phyloP scores from a whole-genome alignment of 2,888 invertebrate species.

The Beris chalybata region DNA sequence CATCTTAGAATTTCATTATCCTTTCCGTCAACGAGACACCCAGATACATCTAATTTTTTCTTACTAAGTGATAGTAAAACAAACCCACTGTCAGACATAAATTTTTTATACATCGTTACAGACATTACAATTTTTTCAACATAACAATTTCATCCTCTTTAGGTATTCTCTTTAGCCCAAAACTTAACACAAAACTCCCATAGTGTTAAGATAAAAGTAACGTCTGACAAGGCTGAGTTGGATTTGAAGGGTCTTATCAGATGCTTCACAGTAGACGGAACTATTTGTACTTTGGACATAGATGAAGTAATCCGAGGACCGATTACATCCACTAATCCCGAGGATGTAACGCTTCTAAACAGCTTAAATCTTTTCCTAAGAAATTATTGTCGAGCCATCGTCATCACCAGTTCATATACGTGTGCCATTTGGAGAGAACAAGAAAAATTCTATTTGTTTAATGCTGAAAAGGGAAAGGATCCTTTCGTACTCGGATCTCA shows the following conservation, averaged over 20 bases:
- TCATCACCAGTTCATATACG: conserved; percentile 27
- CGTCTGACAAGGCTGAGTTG: not conserved
- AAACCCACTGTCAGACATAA: too few species aligned
- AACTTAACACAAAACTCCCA: conserved; percentile 12
- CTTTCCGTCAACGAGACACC: too few species aligned
- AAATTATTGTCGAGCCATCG: conserved; percentile 33
- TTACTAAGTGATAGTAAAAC: too few species aligned
- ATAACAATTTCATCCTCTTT: not conserved
- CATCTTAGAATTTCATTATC: too few species aligned
- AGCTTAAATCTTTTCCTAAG: conserved; percentile 10
- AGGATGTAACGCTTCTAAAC: conserved; percentile 23
- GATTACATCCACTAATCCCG: conserved; percentile 26
- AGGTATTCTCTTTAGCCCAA: conserved; percentile 13
- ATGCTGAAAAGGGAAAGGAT: not conserved
- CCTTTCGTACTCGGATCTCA: conserved; percentile 11
- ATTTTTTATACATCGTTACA: too few species aligned
- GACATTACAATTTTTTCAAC: too few species aligned
- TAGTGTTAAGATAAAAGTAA: not conserved
- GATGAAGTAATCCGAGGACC: conserved; percentile 39
- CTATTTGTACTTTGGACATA: conserved; percentile 37
- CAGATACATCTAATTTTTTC: too few species aligned
- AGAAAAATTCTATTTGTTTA: conserved; percentile 38
- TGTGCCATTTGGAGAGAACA: conserved; percentile 41
- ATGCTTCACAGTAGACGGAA: conserved; percentile 39
- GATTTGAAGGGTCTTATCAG: conserved; percentile 7